A percentile compares a stretch with the other conserved stretches of the same genome.
Conservation (phyloP, 2,888 invertebrate genomes). For the Hypercompe scribonia region DNA sequence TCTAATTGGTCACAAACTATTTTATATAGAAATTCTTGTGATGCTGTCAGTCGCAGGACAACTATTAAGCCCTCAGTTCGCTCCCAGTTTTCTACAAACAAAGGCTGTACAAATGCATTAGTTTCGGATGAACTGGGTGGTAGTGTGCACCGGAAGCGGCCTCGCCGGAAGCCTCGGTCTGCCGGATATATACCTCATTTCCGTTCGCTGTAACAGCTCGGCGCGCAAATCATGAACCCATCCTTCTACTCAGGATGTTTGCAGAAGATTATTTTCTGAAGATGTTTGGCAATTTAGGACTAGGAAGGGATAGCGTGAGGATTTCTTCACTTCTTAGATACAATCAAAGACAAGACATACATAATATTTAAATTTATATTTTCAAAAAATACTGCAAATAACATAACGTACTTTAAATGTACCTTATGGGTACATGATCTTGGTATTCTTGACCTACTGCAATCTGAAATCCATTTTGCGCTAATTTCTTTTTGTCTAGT, state of each 20-base stretch:
- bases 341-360: neutral
- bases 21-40: neutral
- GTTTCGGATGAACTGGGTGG: constrained; percentile 34
- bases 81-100: constrained; percentile 14
- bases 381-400: no score
- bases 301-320: neutral
- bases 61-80: neutral
- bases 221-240: constrained; percentile 32
- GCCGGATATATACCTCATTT: constrained; percentile 74
- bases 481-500: no score
- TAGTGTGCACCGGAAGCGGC: constrained; percentile 52
- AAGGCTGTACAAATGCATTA: constrained; percentile 44
- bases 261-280: constrained; percentile 7
- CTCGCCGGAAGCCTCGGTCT: constrained; percentile 61
- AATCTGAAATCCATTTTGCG: no score
- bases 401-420: no score
- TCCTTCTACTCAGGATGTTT: constrained; percentile 24
- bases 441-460: no score
- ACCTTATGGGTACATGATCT: no score
- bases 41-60: neutral
- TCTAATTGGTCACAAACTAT: neutral
- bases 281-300: neutral
- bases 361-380: no score
- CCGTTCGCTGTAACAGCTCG: constrained; percentile 54
- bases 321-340: neutral